Conservation (phyloP, 2,888 invertebrate genomes). For the Blera fallax region DNA sequence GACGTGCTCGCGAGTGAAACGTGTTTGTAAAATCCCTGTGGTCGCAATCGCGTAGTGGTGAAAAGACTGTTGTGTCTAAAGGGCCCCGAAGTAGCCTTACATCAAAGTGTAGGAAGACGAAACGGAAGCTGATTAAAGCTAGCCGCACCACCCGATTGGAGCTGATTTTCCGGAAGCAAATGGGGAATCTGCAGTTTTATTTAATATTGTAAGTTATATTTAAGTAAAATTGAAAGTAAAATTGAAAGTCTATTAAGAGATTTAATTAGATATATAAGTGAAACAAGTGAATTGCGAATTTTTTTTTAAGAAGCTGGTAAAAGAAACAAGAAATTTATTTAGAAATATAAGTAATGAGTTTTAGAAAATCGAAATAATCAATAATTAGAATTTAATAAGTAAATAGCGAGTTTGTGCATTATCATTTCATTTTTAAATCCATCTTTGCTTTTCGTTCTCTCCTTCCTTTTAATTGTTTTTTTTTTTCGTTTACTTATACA, state of each 20-base stretch:
- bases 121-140: slow-evolving; percentile 21
- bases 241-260: slow-evolving; percentile 2
- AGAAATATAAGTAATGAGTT: background rate
- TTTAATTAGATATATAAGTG: background rate
- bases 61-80: background rate
- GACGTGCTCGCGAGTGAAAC: background rate
- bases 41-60: background rate
- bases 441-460: background rate
- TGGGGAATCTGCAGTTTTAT: background rate
- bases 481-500: background rate
- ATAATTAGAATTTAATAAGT: background rate
- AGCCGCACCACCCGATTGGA: slow-evolving; percentile 19
- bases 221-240: no score
- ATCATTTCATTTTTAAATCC: background rate
- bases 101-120: background rate
- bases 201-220: slow-evolving; percentile 6
- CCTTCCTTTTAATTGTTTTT: background rate
- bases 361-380: background rate
- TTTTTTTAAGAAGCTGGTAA: background rate
- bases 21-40: no score
- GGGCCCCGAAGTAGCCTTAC: slow-evolving; percentile 20
- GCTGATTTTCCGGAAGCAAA: background rate
- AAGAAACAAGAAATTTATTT: background rate
- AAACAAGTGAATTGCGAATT: background rate
- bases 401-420: background rate